phyloP scores from a whole-genome alignment of 2,113 vertebrate species.

The Chrysemys picta region DNA sequence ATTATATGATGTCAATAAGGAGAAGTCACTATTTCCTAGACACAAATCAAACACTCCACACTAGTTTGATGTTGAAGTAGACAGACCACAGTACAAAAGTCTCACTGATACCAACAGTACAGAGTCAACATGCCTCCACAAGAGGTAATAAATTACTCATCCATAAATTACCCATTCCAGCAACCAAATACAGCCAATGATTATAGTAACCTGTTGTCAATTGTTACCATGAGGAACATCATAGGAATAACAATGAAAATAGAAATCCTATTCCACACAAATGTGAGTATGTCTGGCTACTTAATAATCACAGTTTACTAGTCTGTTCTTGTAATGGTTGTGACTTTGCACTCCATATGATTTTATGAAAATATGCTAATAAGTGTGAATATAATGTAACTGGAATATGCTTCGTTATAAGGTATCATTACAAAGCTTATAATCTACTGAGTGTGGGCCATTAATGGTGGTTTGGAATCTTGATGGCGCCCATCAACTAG shows the following conservation, averaged over 20 bases:
- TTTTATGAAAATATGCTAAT: too few relatives aligned
- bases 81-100: neutral
- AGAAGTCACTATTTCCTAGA: neutral
- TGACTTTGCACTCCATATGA: too few relatives aligned
- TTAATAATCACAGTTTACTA: neutral
- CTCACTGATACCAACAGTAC: too few relatives aligned
- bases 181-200: neutral
- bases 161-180: too few relatives aligned
- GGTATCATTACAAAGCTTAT: too few relatives aligned
- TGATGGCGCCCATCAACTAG: too few relatives aligned
- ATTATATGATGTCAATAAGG: neutral
- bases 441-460: too few relatives aligned
- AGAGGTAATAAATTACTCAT: neutral
- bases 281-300: neutral
- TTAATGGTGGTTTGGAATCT: too few relatives aligned
- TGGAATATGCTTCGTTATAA: too few relatives aligned
- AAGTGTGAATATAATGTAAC: too few relatives aligned
- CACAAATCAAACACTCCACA: neutral
- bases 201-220: neutral
- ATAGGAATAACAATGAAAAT: neutral
- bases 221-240: neutral
- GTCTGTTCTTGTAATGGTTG: neutral
- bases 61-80: neutral
- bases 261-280: neutral
- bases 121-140: neutral